Conservation (phyloP, 2,113 vertebrate genomes). For the Ammodytes marinus region DNA sequence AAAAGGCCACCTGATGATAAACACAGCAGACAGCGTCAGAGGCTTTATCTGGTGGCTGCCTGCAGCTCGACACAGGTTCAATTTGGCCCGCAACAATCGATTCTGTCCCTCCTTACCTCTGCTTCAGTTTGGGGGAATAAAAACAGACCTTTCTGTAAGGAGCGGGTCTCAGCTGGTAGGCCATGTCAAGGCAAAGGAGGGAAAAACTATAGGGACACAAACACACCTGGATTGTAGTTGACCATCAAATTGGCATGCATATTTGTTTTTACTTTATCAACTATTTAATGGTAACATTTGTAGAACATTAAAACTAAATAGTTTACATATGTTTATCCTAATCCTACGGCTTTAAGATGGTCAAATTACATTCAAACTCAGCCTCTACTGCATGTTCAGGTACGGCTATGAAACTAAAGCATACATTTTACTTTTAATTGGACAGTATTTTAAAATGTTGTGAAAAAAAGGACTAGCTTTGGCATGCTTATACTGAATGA, state of each 20-base stretch:
- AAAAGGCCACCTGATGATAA: conserved; percentile 88
- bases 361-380: neutral
- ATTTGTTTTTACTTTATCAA: neutral
- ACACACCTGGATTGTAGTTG: conserved; percentile 43
- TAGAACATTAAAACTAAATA: too few relatives aligned
- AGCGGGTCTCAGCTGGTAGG: conserved; percentile 76
- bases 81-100: conserved; percentile 86
- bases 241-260: conserved; percentile 12
- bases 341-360: too few relatives aligned
- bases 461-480: neutral
- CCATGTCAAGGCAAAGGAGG: conserved; percentile 52
- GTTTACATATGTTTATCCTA: too few relatives aligned
- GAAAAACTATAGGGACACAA: conserved; percentile 38
- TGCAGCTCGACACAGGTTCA: conserved; percentile 82
- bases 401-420: neutral
- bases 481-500: too few relatives aligned
- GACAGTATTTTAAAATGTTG: neutral
- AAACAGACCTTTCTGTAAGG: conserved; percentile 80
- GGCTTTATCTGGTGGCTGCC: conserved; percentile 83
- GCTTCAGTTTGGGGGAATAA: conserved; percentile 75
- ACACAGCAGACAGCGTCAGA: conserved; percentile 81
- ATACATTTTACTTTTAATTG: neutral
- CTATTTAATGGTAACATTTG: neutral
- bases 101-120: conserved; percentile 79
- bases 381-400: too few relatives aligned